Percentiles rank a stretch among this genome's conserved stretches.
These are phyloP conservation scores for Lipophrys pholis DNA, from an alignment of 2,113 vertebrate genomes.

Conservation along the genomic window DNA sequence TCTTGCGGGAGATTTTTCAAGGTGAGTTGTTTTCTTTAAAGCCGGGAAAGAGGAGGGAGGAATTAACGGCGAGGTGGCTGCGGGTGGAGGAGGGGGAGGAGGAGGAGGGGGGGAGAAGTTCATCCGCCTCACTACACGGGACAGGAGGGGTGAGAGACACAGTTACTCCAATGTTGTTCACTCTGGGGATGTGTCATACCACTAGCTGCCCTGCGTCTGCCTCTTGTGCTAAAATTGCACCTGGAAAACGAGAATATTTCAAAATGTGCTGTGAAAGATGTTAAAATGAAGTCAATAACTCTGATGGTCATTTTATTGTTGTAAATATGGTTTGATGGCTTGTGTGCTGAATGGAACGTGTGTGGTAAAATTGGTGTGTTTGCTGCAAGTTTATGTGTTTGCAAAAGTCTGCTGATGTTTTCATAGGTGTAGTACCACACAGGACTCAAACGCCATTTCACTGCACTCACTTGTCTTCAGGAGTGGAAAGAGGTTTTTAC, in stretches of 20 bases:
- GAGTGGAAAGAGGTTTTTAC: too few relatives aligned
- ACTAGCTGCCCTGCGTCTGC: constrained; percentile 8
- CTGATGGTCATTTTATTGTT: too few relatives aligned
- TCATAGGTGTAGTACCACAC: too few relatives aligned
- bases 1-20: constrained; percentile 58
- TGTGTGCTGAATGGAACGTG: too few relatives aligned
- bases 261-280: background rate
- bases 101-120: constrained; percentile 56
- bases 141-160: constrained; percentile 24
- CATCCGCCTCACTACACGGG: constrained; percentile 41
- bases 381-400: too few relatives aligned
- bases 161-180: constrained; percentile 51
- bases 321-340: too few relatives aligned
- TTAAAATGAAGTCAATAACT: too few relatives aligned
- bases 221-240: background rate
- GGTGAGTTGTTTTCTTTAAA: constrained; percentile 47
- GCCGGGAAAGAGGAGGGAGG: background rate
- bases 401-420: too few relatives aligned
- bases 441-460: too few relatives aligned
- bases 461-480: too few relatives aligned
- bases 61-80: constrained; percentile 17
- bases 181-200: constrained; percentile 40
- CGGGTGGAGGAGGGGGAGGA: background rate
- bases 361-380: too few relatives aligned
- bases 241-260: background rate